phyloP scores from a whole-genome alignment of 2,888 invertebrate genomes.

The Parnassius mnemosyne region DNA sequence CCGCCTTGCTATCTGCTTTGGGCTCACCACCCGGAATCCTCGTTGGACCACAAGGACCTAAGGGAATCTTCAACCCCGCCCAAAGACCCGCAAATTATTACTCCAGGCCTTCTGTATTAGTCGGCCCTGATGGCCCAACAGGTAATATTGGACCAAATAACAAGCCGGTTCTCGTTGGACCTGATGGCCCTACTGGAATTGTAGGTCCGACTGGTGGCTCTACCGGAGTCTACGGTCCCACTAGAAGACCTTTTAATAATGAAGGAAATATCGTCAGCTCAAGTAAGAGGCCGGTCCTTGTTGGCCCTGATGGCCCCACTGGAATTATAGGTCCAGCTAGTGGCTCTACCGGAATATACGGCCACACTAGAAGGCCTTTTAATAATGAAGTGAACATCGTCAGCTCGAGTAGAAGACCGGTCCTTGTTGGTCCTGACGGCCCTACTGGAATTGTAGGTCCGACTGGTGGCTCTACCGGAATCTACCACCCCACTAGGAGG shows the following conservation, averaged over 20 bases:
- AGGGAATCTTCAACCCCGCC: constrained; percentile 1
- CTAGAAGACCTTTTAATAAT: constrained; percentile 13
- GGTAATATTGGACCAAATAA: constrained; percentile 36
- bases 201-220: constrained; percentile 52
- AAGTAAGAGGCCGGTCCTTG: not conserved
- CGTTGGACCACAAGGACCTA: constrained; percentile 58
- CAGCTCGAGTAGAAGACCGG: constrained; percentile 8
- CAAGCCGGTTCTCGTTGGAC: not conserved
- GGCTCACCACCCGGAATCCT: constrained; percentile 42
- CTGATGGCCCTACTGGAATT: not conserved
- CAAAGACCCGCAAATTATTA: not conserved
- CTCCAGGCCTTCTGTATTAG: constrained; percentile 25
- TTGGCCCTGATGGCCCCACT: constrained; percentile 57
- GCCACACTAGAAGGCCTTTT: constrained; percentile 17
- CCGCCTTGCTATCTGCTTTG: constrained; percentile 29
- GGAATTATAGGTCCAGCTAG: constrained; percentile 15
- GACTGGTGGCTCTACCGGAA: constrained; percentile 58
- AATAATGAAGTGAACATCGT: not conserved
- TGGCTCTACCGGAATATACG: constrained; percentile 59
- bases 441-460: constrained; percentile 47
- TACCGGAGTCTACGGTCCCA: constrained; percentile 37
- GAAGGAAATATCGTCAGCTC: constrained; percentile 10
- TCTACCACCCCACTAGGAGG: constrained; percentile 17
- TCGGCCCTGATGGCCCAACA: constrained; percentile 55
- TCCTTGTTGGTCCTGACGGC: constrained; percentile 39